Evolutionary conservation across 2,113 vertebrate genomes (phyloP).

Genomic region (Ammodytes dubius): DNA sequence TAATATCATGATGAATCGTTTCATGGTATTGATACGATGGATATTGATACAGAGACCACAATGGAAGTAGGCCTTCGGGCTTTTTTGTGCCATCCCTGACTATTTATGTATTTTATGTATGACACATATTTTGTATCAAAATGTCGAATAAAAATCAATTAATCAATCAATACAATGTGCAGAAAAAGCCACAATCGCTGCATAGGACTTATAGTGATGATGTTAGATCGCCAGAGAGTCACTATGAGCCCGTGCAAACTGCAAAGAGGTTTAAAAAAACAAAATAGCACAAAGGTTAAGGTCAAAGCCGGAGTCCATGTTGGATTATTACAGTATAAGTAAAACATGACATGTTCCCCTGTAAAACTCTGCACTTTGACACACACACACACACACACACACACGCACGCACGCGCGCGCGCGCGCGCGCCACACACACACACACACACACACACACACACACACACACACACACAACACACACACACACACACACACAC

Average conservation of each 20-base stretch:
- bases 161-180: neutral
- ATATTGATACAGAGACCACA: too few species aligned
- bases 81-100: too few species aligned
- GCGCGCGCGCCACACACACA: too few species aligned
- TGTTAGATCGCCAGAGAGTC: neutral
- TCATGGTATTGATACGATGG: neutral
- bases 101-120: too few species aligned
- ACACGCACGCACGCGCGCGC: too few species aligned
- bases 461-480: too few species aligned
- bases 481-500: too few species aligned
- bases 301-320: slow-evolving; percentile 29
- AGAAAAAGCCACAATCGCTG: neutral
- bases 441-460: too few species aligned
- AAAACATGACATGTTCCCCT: neutral
- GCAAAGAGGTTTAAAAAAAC: slow-evolving; percentile 7
- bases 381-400: neutral
- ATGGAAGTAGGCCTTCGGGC: too few species aligned
- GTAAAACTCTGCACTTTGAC: slow-evolving; percentile 6
- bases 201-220: neutral
- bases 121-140: too few species aligned
- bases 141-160: too few species aligned
- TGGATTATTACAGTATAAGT: slow-evolving; percentile 13
- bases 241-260: neutral
- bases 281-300: slow-evolving; percentile 1
- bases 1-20: slow-evolving; percentile 1